phyloP scores from a whole-genome alignment of 1,140 invertebrate genomes.

The Spodoptera litura region DNA sequence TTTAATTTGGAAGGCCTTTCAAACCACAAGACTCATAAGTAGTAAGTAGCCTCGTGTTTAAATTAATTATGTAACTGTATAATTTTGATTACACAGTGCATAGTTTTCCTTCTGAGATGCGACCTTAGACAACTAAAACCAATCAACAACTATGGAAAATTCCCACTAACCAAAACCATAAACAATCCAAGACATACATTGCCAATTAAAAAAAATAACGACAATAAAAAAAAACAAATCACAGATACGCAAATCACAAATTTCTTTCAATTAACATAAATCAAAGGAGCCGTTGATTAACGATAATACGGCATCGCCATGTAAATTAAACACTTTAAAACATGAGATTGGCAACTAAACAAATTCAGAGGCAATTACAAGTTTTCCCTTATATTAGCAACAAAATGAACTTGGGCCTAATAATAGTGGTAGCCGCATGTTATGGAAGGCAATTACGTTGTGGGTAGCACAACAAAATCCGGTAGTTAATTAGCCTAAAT shows the following conservation, averaged over 20 bases:
- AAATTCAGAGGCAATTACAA: constrained; percentile 73
- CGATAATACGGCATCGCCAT: constrained; percentile 6
- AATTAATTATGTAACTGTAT: no score
- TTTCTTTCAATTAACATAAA: constrained; percentile 16
- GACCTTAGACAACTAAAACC: no score
- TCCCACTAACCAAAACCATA: no score
- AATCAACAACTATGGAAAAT: no score
- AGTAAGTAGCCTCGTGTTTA: no score
- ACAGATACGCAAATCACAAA: neutral
- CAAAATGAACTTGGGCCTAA: constrained; percentile 67
- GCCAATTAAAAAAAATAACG: neutral
- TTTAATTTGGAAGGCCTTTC: neutral
- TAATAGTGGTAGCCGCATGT: constrained; percentile 73
- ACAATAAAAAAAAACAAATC: neutral
- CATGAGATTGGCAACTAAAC: constrained; percentile 57
- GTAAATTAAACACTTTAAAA: constrained; percentile 35
- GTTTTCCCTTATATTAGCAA: constrained; percentile 64
- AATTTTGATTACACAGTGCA: no score
- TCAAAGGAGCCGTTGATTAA: constrained; percentile 35
- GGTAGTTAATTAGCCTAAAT: constrained; percentile 85
- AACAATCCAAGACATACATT: no score
- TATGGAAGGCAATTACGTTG: constrained; percentile 78
- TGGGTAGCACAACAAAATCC: constrained; percentile 73
- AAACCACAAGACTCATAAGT: no score
- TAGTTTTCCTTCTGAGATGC: no score